Evolutionary conservation across 2,113 vertebrate species (phyloP), one percentile per base, ranked within the genome.

Genomic region (Chionis minor): DNA sequence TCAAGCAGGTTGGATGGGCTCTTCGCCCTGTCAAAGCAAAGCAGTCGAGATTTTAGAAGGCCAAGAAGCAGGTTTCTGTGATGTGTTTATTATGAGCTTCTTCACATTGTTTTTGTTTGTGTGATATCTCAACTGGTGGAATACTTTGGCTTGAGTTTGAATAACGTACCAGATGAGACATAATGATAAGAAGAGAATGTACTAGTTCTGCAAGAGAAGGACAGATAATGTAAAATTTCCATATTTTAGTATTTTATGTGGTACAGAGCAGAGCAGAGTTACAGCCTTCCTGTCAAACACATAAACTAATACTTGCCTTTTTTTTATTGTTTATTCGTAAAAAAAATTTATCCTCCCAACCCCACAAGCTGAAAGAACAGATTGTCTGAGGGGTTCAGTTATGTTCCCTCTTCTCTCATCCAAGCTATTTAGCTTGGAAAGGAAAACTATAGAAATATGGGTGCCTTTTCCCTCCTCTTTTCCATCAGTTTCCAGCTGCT

Each of bases 181-280:
- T 56, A 52, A 79, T 0, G 65, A 94, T 96, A 94, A 69, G 92
- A 92, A 92, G 83, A 94, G 83, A 91, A 95, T 89, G 94, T 94
- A 81, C 88, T 91, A 58, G 61, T 92, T 93, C 83, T 79, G 35
- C 73, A 86, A 52, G 56, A 52, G 75, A 93, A 90, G 23, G 72
- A 81, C 40, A 86, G 86, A 92, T 83, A 93, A 88, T 8, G 2
- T 88, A 69, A 75, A 70, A 84, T 81, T 81, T 93, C 52, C 44
- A 8, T 92, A 78, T 88, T 92, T 88, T 67, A 80, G 23, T 84
- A 71, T 88, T 95, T 94, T 83, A 74, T 79, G 72, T 90, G 69
- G 70, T 81, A 61, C 77, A 84, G 33, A 86, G 30, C 45, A 75
- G 23, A 74, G 47, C 58, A 83, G 86, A 94, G 91, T 95, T 93